These are phyloP conservation scores for Ruditapes philippinarum DNA, from an alignment of 1,140 invertebrate genomes.

Conservation along the genomic window DNA sequence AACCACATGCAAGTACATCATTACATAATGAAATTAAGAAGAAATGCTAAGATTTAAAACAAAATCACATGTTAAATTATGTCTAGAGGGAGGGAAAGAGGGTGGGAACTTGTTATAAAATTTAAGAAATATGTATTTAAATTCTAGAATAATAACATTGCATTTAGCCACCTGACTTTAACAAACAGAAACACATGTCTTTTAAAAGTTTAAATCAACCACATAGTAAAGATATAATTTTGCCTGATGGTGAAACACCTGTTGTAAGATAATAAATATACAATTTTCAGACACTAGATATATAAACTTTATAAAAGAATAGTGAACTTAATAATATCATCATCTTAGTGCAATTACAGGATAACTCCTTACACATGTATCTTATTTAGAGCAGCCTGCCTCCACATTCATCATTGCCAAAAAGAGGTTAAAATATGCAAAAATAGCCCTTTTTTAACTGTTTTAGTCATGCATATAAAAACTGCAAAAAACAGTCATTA, in stretches of 20 bases:
- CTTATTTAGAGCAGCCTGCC: no score
- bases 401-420: no score
- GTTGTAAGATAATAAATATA: neutral
- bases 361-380: no score
- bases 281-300: neutral
- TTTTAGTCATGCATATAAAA: no score
- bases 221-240: neutral
- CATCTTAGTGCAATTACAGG: no score
- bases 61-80: neutral
- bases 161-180: neutral
- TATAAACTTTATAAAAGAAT: no score
- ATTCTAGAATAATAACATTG: neutral
- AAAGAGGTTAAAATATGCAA: no score
- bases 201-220: neutral
- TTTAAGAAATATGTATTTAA: neutral
- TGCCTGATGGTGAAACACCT: neutral
- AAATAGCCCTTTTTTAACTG: no score
- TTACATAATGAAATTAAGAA: no score
- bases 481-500: no score
- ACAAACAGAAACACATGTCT: neutral
- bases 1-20: no score
- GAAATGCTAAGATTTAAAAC: neutral
- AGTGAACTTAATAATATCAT: no score
- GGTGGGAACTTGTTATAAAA: neutral
- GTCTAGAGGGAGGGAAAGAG: neutral